These are phyloP conservation scores for Branchellion lobata DNA, from an alignment of 2,888 invertebrate species.

Conservation along the genomic window DNA sequence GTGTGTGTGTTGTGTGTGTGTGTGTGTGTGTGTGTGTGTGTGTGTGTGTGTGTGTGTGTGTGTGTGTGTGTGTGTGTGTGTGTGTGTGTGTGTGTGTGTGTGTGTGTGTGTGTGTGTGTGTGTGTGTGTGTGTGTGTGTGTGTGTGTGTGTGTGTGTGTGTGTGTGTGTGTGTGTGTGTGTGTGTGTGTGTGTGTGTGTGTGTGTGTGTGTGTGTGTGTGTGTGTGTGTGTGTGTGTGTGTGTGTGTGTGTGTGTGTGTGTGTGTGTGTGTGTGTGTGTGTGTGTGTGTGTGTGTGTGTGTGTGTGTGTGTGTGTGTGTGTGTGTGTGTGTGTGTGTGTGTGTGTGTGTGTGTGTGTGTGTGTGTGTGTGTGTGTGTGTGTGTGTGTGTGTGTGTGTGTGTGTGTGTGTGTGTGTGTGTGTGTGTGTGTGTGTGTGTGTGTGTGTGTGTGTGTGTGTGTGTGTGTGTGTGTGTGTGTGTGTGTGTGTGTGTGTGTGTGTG, in stretches of 20 bases:
- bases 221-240: not conserved
- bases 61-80: not conserved
- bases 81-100: not conserved
- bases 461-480: conserved; percentile 11
- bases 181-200: not conserved
- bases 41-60: not conserved
- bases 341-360: not conserved
- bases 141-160: not conserved
- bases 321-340: not conserved
- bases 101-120: not conserved
- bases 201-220: not conserved
- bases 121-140: not conserved
- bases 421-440: conserved; percentile 1
- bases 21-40: not conserved
- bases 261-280: not conserved
- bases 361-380: not conserved
- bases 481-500: conserved; percentile 15
- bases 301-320: not conserved
- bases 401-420: not conserved
- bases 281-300: not conserved
- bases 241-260: not conserved
- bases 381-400: not conserved
- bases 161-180: not conserved
- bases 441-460: conserved; percentile 15
- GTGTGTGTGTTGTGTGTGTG: conserved; percentile 20